Evolutionary conservation across 2,113 vertebrate species (phyloP).

Genomic region (Coryphaenoides rupestris): DNA sequence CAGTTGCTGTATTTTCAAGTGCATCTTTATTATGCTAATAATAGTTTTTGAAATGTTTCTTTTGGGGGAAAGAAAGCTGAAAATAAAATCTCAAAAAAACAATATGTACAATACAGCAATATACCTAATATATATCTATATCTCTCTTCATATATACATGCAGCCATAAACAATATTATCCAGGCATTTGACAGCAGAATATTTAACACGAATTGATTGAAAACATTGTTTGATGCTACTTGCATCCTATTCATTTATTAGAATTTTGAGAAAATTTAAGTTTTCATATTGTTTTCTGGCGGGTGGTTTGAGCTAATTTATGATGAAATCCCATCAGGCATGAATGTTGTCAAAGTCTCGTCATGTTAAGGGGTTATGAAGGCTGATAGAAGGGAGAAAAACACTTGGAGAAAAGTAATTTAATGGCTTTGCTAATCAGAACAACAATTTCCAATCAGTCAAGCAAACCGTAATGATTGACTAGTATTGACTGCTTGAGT

Average conservation of each 20-base stretch:
- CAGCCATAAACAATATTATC: background rate
- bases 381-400: background rate
- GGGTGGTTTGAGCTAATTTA: background rate
- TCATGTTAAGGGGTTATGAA: background rate
- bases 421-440: background rate
- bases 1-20: slow-evolving; percentile 81
- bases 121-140: no score
- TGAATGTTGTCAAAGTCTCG: background rate
- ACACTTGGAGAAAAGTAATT: background rate
- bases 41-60: slow-evolving; percentile 70
- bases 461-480: background rate
- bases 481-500: no score
- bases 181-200: no score
- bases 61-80: slow-evolving; percentile 37
- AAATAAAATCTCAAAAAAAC: no score
- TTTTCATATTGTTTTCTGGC: background rate
- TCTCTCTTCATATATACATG: background rate
- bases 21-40: slow-evolving; percentile 82
- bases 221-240: background rate
- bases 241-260: background rate
- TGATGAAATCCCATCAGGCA: background rate
- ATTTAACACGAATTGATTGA: background rate
- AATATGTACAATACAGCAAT: no score
- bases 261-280: background rate
- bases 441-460: slow-evolving; percentile 1